Evolutionary conservation across 2,113 vertebrate genomes (phyloP).

Genomic region (Malurus alboscapulatus): DNA sequence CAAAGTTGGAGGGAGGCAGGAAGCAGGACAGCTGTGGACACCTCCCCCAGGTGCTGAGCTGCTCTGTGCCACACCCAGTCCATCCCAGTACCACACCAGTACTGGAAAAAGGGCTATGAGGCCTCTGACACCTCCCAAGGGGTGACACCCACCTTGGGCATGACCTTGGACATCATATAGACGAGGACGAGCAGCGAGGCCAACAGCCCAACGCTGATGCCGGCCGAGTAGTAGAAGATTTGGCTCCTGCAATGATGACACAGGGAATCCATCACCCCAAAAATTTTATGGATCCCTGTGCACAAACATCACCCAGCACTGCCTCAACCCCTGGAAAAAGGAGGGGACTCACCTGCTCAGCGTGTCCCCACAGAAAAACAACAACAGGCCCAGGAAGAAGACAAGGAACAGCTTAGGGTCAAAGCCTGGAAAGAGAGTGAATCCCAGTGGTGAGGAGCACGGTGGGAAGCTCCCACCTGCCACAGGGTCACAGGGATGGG

Average conservation of each 20-base stretch:
- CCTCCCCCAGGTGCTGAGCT: background rate
- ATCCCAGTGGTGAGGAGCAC: background rate
- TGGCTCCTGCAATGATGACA: slow-evolving; percentile 81
- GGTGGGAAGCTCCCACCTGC: rapidly evolving
- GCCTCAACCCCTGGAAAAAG: rapidly evolving
- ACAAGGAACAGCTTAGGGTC: slow-evolving; percentile 87
- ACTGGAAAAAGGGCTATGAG: rapidly evolving
- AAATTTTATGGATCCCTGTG: rapidly evolving
- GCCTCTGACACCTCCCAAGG: rapidly evolving
- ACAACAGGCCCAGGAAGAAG: slow-evolving; percentile 82
- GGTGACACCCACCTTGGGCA: slow-evolving; percentile 83
- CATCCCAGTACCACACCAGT: rapidly evolving
- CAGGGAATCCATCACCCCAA: no score
- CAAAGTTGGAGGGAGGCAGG: background rate
- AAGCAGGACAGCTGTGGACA: background rate
- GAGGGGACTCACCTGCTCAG: slow-evolving; percentile 85
- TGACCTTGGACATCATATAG: slow-evolving; percentile 84
- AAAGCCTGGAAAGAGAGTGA: slow-evolving; percentile 78
- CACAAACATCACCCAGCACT: background rate
- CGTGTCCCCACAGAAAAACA: slow-evolving; percentile 87
- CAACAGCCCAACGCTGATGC: slow-evolving; percentile 88
- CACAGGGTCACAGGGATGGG: rapidly evolving
- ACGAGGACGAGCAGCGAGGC: slow-evolving; percentile 91
- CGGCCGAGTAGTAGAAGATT: slow-evolving; percentile 90
- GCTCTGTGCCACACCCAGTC: background rate